Conservation (phyloP, 2,888 invertebrate species). For the Lasioglossum figueresi region DNA sequence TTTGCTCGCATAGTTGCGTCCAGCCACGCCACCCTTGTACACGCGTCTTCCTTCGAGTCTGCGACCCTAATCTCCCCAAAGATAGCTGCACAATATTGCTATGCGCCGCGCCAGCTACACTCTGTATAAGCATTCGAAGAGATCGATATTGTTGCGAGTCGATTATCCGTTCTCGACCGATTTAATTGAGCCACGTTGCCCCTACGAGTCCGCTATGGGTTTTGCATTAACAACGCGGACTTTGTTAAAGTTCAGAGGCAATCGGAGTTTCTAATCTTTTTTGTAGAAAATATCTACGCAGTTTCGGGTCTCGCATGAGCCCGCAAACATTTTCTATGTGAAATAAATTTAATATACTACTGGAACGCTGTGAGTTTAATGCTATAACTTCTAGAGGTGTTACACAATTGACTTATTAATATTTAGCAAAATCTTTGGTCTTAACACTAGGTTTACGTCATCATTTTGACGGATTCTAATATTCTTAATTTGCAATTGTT, state of each 20-base stretch:
- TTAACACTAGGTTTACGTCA: too few species aligned
- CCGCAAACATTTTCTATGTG: background rate
- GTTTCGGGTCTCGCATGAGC: background rate
- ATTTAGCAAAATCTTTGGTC: background rate
- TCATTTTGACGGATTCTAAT: too few species aligned
- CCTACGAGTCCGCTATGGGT: background rate
- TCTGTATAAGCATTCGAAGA: background rate
- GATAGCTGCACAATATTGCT: constrained; percentile 25
- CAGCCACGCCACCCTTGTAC: constrained; percentile 13
- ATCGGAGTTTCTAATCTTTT: background rate
- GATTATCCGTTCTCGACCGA: background rate
- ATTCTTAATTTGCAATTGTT: too few species aligned
- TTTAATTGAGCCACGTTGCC: background rate
- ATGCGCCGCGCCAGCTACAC: background rate
- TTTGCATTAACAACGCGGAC: background rate
- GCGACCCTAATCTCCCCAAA: constrained; percentile 34
- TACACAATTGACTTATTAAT: background rate
- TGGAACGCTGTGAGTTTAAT: background rate
- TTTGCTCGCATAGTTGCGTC: constrained; percentile 51
- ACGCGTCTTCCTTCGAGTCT: constrained; percentile 48
- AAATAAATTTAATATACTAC: too few species aligned
- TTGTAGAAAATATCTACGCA: background rate
- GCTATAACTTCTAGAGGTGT: background rate
- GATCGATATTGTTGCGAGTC: constrained; percentile 8
- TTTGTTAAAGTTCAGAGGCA: background rate